Base-by-base conservation (phyloP, 2,797 vertebrate genomes). In the Falco novaeseelandiae region DNA sequence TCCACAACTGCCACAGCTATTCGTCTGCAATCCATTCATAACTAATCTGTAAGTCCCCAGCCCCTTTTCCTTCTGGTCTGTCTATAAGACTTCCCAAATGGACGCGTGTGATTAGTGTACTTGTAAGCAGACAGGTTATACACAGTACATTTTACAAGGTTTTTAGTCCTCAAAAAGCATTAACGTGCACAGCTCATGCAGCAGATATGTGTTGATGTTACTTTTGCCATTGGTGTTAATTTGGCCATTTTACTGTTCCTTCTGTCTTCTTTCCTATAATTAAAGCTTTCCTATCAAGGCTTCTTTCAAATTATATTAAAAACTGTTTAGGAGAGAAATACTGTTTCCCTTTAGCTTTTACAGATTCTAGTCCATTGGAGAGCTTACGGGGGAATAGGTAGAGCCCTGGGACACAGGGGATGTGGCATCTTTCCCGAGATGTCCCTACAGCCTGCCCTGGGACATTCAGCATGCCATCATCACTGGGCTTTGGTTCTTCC, bases 1-100 rank as follows among this genome's bases (percentile, higher is more conserved):
- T 78, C 66, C 61, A 72, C 67, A 91, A 90, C 63, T 85, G 58
- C 48, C 27, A 46, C 73, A 74, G 79, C 65, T 89, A 16, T 87
- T 92, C 52, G 49, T 87, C 49, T 89, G 49, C 42, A 76, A 6
- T 69, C 95, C 65, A 72, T 92, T 94, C 77, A 82, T 87, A 88
- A 82, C 66, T 87, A 25, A 83, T 71, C 55, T 71, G 30, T 87
- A 92, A 91, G 80, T 77, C 52, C 73, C 30, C 52, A 74, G 17
- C n/a, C 40, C 48, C 17, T 85, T 91, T 80, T 87, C 38, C 51
- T 89, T 77, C 61, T 83, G 22, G 7, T 67, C 48, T 90, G 8
- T 66, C 54, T 36, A 0, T 70, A 73, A 49, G 34, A 65, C 38
- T 87, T 91, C 42, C 48, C 48, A 87, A 83, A 71, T 48, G 44